These are phyloP conservation scores for Helleia helle DNA, from an alignment of 2,888 invertebrate species.

Conservation along the genomic window DNA sequence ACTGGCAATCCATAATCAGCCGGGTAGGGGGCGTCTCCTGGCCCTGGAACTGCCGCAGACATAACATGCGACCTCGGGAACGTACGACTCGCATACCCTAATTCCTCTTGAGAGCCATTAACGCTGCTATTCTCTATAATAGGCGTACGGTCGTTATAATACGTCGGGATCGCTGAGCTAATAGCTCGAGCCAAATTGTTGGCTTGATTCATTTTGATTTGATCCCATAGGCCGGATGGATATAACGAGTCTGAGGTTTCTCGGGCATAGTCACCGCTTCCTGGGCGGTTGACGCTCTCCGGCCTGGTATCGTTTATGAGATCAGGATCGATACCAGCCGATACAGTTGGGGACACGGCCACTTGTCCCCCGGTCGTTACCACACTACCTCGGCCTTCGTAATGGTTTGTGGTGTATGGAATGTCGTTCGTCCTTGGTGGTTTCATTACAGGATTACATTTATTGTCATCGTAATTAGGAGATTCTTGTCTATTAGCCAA, in stretches of 20 bases:
- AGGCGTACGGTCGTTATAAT: constrained; percentile 83
- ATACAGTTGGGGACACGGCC: constrained; percentile 83
- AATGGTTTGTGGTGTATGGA: constrained; percentile 79
- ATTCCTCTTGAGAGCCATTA: constrained; percentile 74
- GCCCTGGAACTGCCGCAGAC: constrained; percentile 54
- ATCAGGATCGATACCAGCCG: constrained; percentile 87
- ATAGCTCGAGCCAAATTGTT: constrained; percentile 74
- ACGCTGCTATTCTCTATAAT: constrained; percentile 79
- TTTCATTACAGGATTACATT: constrained; percentile 81
- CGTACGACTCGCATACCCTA: constrained; percentile 75
- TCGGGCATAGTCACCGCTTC: constrained; percentile 85
- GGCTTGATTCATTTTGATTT: constrained; percentile 65
- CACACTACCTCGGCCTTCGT: constrained; percentile 79
- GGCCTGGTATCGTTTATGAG: constrained; percentile 87
- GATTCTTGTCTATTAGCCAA: constrained; percentile 69
- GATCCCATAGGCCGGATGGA: constrained; percentile 87
- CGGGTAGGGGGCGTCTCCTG: constrained; percentile 75
- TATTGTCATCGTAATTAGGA: constrained; percentile 47
- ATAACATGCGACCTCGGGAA: constrained; percentile 71
- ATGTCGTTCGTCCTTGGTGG: constrained; percentile 80
- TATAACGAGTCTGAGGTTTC: constrained; percentile 84
- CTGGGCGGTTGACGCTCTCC: constrained; percentile 73
- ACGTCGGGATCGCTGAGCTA: constrained; percentile 72
- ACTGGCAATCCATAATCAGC: constrained; percentile 86
- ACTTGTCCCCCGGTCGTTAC: constrained; percentile 74